These are phyloP conservation scores for Papilio dardanus DNA, from an alignment of 1,140 invertebrate species.

Conservation along the genomic window DNA sequence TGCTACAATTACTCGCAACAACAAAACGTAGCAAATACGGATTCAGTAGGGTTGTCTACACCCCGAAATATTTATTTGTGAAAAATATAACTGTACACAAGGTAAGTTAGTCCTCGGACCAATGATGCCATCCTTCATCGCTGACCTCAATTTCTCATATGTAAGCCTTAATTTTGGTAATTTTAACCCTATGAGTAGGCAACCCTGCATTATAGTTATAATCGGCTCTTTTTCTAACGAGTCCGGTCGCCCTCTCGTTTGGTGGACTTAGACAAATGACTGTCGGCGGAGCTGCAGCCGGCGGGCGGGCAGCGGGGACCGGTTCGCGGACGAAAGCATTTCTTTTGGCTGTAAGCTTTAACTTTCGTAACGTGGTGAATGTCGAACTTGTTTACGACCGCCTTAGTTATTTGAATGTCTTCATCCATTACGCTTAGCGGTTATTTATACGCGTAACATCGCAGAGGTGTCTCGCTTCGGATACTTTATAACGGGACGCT, in stretches of 20 bases:
- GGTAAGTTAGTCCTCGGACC: too few species aligned
- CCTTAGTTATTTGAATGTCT: conserved; percentile 14
- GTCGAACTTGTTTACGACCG: not conserved
- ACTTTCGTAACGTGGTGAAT: conserved; percentile 7
- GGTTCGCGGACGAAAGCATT: conserved; percentile 9
- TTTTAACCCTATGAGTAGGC: not conserved
- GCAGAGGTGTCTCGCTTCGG: not conserved
- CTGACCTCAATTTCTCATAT: too few species aligned
- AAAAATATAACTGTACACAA: too few species aligned
- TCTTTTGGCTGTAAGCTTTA: not conserved
- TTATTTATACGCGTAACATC: not conserved
- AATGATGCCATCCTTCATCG: not conserved
- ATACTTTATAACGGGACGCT: not conserved
- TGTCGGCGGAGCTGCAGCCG: conserved; percentile 40
- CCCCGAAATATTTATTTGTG: not conserved
- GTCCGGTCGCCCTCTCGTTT: conserved; percentile 48
- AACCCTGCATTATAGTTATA: conserved; percentile 8
- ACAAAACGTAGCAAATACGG: not conserved
- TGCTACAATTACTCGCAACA: conserved; percentile 3
- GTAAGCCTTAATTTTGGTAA: too few species aligned
- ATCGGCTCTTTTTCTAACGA: conserved; percentile 40
- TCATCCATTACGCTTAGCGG: conserved; percentile 4
- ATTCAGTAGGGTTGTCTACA: not conserved
- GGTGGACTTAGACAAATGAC: conserved; percentile 51
- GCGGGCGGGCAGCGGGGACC: conserved; percentile 33